A percentile compares a stretch with the other conserved stretches of the same genome.
These are phyloP conservation scores for Dinothrombium tinctorium DNA, from an alignment of 1,140 invertebrate genomes.

Conservation along the genomic window DNA sequence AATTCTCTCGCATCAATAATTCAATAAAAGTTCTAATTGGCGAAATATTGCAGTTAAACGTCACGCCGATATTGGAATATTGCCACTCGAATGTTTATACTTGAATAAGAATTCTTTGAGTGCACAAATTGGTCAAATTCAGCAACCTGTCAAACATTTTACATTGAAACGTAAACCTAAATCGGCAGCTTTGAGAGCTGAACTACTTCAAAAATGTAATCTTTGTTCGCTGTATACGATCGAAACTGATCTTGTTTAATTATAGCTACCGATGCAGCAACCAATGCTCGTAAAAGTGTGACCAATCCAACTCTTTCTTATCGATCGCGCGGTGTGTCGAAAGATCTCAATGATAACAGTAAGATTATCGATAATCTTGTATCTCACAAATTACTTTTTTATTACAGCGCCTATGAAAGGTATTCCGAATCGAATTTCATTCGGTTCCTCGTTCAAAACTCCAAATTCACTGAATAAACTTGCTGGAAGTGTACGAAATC, in stretches of 20 bases:
- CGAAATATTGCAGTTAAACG: conserved; percentile 29
- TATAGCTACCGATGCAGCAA: conserved; percentile 49
- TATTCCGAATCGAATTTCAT: conserved; percentile 51
- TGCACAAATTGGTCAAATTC: conserved; percentile 45
- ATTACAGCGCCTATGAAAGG: conserved; percentile 58
- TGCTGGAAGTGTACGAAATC: conserved; percentile 2
- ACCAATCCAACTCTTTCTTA: conserved; percentile 62
- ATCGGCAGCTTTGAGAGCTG: conserved; percentile 62
- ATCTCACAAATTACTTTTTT: conserved; percentile 3
- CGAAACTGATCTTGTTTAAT: conserved; percentile 6
- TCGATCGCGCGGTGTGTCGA: conserved; percentile 78
- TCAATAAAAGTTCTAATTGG: background rate
- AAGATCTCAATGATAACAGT: conserved; percentile 29
- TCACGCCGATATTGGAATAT: conserved; percentile 55
- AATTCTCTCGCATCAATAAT: conserved; percentile 6
- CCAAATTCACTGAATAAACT: background rate
- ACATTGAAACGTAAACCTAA: conserved; percentile 83
- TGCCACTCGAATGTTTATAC: conserved; percentile 87
- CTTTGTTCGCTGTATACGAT: background rate
- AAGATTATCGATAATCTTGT: background rate
- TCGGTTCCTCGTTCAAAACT: conserved; percentile 18
- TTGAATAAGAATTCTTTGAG: conserved; percentile 74
- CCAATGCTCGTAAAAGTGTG: conserved; percentile 62
- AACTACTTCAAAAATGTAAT: conserved; percentile 60
- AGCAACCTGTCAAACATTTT: conserved; percentile 53